Conservation (phyloP, 2,113 vertebrate species). For the Elaphurus davidianus region DNA sequence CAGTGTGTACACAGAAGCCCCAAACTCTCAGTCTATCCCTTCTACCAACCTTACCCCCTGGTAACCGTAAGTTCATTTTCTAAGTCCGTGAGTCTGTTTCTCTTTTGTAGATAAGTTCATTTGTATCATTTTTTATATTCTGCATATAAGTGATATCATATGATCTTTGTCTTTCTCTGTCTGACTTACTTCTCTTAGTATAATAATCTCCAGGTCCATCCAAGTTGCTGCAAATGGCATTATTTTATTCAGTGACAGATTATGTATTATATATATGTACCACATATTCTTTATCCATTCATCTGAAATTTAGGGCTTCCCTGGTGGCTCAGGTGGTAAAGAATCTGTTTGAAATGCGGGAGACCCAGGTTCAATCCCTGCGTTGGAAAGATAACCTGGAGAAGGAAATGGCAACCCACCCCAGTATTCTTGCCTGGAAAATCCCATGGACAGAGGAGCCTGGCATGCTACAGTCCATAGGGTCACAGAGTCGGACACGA, state of each 20-base stretch:
- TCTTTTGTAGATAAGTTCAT: background rate
- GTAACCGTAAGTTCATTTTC: background rate
- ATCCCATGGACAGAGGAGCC: background rate
- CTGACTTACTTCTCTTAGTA: background rate
- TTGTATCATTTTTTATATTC: background rate
- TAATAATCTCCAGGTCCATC: background rate
- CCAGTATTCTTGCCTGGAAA: background rate
- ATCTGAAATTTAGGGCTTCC: background rate
- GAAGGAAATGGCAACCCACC: background rate
- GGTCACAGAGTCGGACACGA: background rate
- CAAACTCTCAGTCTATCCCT: background rate
- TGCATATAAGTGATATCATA: background rate
- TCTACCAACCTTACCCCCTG: background rate
- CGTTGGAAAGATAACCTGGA: background rate
- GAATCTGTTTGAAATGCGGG: background rate
- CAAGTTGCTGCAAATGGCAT: background rate
- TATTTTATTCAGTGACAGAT: background rate
- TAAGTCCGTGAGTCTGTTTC: background rate
- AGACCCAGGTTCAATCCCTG: background rate
- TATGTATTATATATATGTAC: background rate
- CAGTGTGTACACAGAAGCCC: background rate
- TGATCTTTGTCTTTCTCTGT: background rate
- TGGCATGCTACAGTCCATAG: background rate
- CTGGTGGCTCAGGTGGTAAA: background rate
- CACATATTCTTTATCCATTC: background rate